Percentiles rank a stretch among this genome's conserved stretches.
Evolutionary conservation across 2,888 invertebrate species (phyloP).

Genomic region (Parnassius apollo): DNA sequence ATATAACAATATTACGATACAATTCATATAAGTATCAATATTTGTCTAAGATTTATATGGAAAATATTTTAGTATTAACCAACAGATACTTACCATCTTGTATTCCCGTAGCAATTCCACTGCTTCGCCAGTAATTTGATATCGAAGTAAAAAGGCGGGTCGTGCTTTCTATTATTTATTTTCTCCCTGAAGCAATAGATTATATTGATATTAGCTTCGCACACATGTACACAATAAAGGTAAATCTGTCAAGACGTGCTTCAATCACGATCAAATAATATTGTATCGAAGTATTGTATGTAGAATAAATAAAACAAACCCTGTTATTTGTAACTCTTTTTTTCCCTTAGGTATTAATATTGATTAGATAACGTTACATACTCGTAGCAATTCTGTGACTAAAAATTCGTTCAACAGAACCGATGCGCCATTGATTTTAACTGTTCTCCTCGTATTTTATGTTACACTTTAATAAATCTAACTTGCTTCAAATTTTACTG

Average conservation of each 20-base stretch:
- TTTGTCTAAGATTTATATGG: background rate
- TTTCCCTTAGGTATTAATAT: too few relatives aligned
- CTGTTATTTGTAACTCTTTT: constrained; percentile 6
- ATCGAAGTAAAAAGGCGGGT: constrained; percentile 71
- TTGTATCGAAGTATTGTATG: background rate
- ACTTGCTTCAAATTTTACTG: too few relatives aligned
- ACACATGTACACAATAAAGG: constrained; percentile 13
- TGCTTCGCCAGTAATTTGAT: constrained; percentile 61
- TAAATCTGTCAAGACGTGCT: constrained; percentile 17
- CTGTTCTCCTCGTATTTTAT: too few relatives aligned
- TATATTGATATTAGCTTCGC: constrained; percentile 19
- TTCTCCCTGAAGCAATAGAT: constrained; percentile 49
- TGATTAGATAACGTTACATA: too few relatives aligned
- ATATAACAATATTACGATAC: too few relatives aligned
- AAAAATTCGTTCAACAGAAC: too few relatives aligned
- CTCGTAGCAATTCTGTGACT: too few relatives aligned
- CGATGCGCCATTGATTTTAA: too few relatives aligned
- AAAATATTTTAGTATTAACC: constrained; percentile 4
- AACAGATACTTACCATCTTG: constrained; percentile 37
- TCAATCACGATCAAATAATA: constrained; percentile 16
- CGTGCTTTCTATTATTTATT: constrained; percentile 58
- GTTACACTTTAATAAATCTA: too few relatives aligned
- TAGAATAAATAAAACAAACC: constrained; percentile 5
- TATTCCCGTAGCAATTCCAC: constrained; percentile 70
- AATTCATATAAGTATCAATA: background rate